These are phyloP conservation scores for Arnoldichthys spilopterus DNA, from an alignment of 2,797 vertebrate species.

Conservation along the genomic window DNA sequence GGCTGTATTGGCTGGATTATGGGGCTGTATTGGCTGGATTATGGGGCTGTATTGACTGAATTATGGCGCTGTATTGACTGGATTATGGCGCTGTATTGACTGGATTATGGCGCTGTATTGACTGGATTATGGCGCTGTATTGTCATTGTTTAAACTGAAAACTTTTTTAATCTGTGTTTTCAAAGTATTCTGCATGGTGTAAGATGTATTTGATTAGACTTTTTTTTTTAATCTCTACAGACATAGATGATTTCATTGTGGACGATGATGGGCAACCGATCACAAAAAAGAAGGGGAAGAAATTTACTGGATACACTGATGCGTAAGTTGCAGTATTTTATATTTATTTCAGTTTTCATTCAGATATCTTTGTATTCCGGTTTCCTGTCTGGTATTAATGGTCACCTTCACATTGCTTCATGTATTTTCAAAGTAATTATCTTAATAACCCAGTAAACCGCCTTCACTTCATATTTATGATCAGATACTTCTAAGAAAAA, in stretches of 20 bases:
- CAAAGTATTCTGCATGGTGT: not conserved
- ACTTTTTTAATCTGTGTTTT: too few species aligned
- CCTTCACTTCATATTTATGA: not conserved
- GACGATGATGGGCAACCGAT: constrained; percentile 98
- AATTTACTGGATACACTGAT: constrained; percentile 95
- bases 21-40: too few species aligned
- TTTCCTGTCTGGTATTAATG: not conserved
- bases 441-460: not conserved
- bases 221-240: constrained; percentile 67
- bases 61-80: too few species aligned
- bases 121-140: too few species aligned
- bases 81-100: too few species aligned
- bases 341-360: not conserved
- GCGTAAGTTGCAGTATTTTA: constrained; percentile 82
- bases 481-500: not conserved
- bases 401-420: too few species aligned
- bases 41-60: too few species aligned
- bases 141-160: too few species aligned
- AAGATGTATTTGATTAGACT: not conserved
- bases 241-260: constrained; percentile 98
- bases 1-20: too few species aligned
- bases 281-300: constrained; percentile 96
- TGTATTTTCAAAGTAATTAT: not conserved
- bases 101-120: too few species aligned
- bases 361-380: not conserved